A percentile compares a stretch with the other conserved stretches of the same genome.
Evolutionary conservation across 2,113 vertebrate species (phyloP).

Genomic region (Labeo rohita): DNA sequence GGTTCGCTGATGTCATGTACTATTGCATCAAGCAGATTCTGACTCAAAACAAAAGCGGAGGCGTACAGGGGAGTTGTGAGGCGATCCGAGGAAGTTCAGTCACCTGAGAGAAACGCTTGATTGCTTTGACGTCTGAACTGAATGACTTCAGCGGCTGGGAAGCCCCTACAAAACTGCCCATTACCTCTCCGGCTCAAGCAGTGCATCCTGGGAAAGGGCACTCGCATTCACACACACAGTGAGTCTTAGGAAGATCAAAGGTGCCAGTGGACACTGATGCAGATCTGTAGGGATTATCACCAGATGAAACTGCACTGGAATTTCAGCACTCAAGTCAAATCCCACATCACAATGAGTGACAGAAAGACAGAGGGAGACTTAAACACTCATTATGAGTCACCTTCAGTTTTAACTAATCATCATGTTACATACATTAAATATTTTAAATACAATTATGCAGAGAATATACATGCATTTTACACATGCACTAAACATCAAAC

Average conservation of each 20-base stretch:
- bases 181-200: conserved; percentile 57
- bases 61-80: neutral
- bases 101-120: conserved; percentile 45
- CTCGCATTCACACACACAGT: conserved; percentile 72
- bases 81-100: conserved; percentile 19
- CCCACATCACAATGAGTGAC: conserved; percentile 60
- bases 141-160: conserved; percentile 71
- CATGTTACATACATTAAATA: neutral
- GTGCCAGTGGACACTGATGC: conserved; percentile 76
- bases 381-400: neutral
- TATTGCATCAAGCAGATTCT: conserved; percentile 19
- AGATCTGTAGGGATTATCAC: conserved; percentile 78
- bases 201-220: conserved; percentile 73
- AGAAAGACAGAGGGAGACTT: conserved; percentile 58
- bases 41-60: conserved; percentile 16
- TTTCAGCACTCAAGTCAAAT: conserved; percentile 71
- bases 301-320: conserved; percentile 73
- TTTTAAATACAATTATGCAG: neutral
- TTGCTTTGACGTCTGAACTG: conserved; percentile 55
- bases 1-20: conserved; percentile 13
- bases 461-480: neutral
- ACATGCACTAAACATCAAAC: neutral
- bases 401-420: neutral
- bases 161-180: conserved; percentile 73
- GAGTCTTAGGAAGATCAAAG: conserved; percentile 79